Evolutionary conservation across 2,797 vertebrate genomes (phyloP).

Genomic region (Muraenolepis orangiensis): DNA sequence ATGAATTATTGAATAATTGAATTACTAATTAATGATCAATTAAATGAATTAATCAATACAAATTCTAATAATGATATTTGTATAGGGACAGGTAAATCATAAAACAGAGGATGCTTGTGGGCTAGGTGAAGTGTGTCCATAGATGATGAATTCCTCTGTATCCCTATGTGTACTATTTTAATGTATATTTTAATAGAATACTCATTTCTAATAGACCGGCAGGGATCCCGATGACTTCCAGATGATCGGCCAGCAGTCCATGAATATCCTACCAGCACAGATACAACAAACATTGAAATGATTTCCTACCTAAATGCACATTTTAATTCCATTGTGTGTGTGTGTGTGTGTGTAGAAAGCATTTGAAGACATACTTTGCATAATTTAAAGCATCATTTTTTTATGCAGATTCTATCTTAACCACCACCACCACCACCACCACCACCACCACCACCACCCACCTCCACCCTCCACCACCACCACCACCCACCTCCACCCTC

Average conservation of each 20-base stretch:
- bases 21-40: too few species aligned
- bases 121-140: conserved; percentile 40
- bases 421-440: too few species aligned
- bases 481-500: conserved; percentile 29
- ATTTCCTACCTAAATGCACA: too few species aligned
- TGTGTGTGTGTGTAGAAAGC: too few species aligned
- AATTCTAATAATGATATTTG: conserved; percentile 72
- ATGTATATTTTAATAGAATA: conserved; percentile 70
- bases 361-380: too few species aligned
- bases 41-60: too few species aligned
- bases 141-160: conserved; percentile 50
- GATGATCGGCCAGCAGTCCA: conserved; percentile 82
- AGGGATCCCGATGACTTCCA: conserved; percentile 81
- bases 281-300: too few species aligned
- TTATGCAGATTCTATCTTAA: too few species aligned
- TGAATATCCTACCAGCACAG: conserved; percentile 63
- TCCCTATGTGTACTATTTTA: not conserved
- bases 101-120: conserved; percentile 48
- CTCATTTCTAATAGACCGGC: conserved; percentile 80
- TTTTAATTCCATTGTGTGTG: too few species aligned
- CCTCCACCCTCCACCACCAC: conserved; percentile 27
- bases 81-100: conserved; percentile 65
- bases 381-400: too few species aligned
- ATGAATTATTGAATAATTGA: too few species aligned
- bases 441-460: conserved; percentile 15